Conservation (phyloP, 2,797 vertebrate species). For the Diceros bicornis region DNA sequence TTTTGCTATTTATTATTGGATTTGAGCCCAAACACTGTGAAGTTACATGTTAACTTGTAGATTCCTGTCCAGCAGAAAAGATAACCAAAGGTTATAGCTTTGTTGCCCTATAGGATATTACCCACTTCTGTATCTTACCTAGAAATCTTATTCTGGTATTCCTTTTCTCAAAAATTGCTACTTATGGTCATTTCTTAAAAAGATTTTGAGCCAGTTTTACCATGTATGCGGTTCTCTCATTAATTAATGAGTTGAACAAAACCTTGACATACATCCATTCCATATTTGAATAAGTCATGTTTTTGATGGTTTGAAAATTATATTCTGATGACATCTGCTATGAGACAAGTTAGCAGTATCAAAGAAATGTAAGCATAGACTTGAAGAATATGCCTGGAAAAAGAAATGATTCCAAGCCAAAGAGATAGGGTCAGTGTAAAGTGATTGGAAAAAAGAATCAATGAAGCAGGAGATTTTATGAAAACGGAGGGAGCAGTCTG, state of each 20-base stretch:
- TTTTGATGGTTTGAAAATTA: slow-evolving; percentile 24
- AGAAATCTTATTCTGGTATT: not conserved
- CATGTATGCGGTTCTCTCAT: not conserved
- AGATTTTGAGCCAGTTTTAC: slow-evolving; percentile 16
- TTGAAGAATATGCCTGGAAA: not conserved
- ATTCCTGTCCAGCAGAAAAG: slow-evolving; percentile 3
- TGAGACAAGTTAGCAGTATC: not conserved
- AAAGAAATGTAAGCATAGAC: not conserved
- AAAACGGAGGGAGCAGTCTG: not conserved
- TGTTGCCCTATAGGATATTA: not conserved
- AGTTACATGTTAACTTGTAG: not conserved
- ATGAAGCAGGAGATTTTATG: not conserved
- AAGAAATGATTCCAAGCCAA: not conserved
- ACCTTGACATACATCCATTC: not conserved
- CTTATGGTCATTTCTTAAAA: not conserved
- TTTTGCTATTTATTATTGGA: slow-evolving; percentile 44
- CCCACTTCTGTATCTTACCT: not conserved
- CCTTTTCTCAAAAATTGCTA: not conserved
- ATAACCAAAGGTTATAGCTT: not conserved
- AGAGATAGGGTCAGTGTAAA: not conserved
- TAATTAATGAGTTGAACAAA: slow-evolving; percentile 26
- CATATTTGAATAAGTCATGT: not conserved
- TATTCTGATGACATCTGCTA: not conserved
- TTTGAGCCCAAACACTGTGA: not conserved
- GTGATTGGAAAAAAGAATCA: not conserved